A percentile compares a stretch with the other conserved stretches of the same genome.
Conservation (phyloP, 2,888 invertebrate genomes). For the Nebria brevicollis region DNA sequence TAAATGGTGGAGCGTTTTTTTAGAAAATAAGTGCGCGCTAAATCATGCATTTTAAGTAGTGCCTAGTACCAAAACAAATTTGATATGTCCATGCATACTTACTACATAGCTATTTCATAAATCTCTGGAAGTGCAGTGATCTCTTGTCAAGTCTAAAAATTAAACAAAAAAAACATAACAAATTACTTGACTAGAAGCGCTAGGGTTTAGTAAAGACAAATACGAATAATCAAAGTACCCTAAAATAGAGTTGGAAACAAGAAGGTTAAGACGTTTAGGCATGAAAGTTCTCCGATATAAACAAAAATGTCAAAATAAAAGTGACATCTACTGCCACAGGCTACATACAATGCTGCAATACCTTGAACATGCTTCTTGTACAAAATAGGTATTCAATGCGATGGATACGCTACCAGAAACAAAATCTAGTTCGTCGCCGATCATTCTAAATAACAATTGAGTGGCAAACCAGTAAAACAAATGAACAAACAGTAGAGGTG, state of each 20-base stretch:
- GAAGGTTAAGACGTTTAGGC: constrained; percentile 36
- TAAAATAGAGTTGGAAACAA: constrained; percentile 26
- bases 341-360: constrained; percentile 46
- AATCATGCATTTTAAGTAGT: constrained; percentile 35
- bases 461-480: constrained; percentile 57
- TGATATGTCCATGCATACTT: constrained; percentile 59
- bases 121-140: constrained; percentile 59
- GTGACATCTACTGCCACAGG: constrained; percentile 47
- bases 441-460: constrained; percentile 38
- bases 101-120: constrained; percentile 69
- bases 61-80: constrained; percentile 33
- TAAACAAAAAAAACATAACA: constrained; percentile 37
- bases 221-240: constrained; percentile 17
- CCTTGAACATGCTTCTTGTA: constrained; percentile 38
- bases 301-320: constrained; percentile 48
- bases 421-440: constrained; percentile 27
- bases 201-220: constrained; percentile 17
- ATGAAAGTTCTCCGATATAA: constrained; percentile 39
- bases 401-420: constrained; percentile 31
- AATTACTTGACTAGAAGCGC: constrained; percentile 38
- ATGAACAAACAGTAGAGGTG: constrained; percentile 64
- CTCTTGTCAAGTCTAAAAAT: constrained; percentile 47
- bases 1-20: not conserved
- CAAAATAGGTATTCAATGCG: constrained; percentile 39
- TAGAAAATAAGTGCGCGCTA: not conserved